Percentiles rank a stretch among this genome's conserved stretches.
Evolutionary conservation across 2,113 vertebrate species (phyloP).

Genomic region (Rhinolophus sinicus): DNA sequence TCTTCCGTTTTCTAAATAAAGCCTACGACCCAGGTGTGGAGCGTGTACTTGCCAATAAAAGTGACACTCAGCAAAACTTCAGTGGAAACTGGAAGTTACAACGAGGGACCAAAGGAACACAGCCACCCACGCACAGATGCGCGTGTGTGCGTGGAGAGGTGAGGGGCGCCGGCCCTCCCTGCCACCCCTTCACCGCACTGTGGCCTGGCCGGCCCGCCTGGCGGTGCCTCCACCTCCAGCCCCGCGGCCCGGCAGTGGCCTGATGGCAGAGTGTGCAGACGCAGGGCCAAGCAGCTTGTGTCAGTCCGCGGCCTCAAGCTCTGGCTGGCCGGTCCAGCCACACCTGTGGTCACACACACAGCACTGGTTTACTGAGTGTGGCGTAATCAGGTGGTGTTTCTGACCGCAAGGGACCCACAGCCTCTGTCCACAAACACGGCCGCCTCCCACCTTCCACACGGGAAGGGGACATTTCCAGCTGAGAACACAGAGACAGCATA

Average conservation of each 20-base stretch:
- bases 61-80: background rate
- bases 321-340: background rate
- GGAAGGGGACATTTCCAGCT: background rate
- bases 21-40: background rate
- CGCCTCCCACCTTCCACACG: background rate
- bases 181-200: too few species aligned
- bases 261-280: background rate
- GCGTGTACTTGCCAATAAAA: background rate
- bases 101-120: accelerated
- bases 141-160: accelerated
- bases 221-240: background rate
- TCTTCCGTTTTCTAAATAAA: background rate
- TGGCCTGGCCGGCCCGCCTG: accelerated
- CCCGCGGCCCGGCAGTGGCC: background rate
- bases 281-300: background rate
- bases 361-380: background rate
- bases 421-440: too few species aligned
- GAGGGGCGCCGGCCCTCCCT: too few species aligned
- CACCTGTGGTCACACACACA: background rate
- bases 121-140: accelerated
- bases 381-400: too few species aligned
- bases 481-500: accelerated
- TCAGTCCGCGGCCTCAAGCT: background rate
- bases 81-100: accelerated
- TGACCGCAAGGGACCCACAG: background rate